These are phyloP conservation scores for Trididemnum clinides DNA, from an alignment of 23 tunicate species.

Conservation along the genomic window DNA sequence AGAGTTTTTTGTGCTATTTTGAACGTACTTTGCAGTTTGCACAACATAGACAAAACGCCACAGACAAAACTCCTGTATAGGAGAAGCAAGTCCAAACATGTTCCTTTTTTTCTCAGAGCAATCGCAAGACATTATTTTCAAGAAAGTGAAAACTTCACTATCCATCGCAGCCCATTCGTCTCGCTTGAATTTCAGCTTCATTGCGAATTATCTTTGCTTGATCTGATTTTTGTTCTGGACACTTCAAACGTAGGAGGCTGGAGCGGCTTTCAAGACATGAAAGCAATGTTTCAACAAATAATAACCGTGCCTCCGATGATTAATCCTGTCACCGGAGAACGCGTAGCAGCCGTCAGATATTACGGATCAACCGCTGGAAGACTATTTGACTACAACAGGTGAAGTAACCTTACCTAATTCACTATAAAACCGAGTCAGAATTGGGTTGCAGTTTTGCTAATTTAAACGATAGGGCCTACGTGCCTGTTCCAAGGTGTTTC, in stretches of 20 bases:
- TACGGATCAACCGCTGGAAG: no score
- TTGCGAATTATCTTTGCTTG: constrained; percentile 12
- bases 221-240: constrained; percentile 23
- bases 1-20: no score
- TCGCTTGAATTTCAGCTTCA: not conserved
- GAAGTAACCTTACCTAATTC: no score
- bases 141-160: no score
- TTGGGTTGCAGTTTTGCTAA: no score
- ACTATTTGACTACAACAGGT: not conserved
- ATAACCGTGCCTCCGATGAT: not conserved
- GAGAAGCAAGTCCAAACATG: no score
- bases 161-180: not conserved
- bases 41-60: no score
- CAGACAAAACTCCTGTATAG: no score
- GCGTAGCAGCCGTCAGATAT: constrained; percentile 35
- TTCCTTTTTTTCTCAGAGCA: not conserved
- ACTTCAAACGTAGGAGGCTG: not conserved
- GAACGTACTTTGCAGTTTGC: no score
- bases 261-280: not conserved
- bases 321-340: not conserved
- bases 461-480: no score
- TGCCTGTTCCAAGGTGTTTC: no score
- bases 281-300: not conserved
- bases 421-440: no score
- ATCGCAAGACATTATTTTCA: not conserved